These are phyloP conservation scores for Dryas iulia DNA, from an alignment of 1,140 invertebrate species.

Conservation along the genomic window DNA sequence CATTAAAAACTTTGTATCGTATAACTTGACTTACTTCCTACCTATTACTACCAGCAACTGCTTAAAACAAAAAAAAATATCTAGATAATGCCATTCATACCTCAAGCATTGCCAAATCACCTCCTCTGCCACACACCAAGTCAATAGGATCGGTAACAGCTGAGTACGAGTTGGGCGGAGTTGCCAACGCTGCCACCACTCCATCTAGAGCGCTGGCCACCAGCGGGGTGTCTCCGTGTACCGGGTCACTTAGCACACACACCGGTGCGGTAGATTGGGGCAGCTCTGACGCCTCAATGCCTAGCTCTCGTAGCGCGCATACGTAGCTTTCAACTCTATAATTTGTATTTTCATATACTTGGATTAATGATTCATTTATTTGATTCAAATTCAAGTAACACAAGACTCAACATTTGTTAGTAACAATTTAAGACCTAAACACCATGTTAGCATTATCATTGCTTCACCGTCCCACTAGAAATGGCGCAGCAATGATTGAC, in stretches of 20 bases:
- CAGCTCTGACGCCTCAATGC: slow-evolving; percentile 61
- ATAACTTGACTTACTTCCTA: too few species aligned
- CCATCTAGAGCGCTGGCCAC: slow-evolving; percentile 82
- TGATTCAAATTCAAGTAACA: too few species aligned
- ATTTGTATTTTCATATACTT: slow-evolving; percentile 6
- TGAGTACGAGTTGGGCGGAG: slow-evolving; percentile 88
- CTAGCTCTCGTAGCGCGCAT: slow-evolving; percentile 78
- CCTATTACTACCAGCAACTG: too few species aligned
- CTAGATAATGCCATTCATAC: slow-evolving; percentile 40
- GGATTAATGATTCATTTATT: too few species aligned
- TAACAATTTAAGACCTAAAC: too few species aligned
- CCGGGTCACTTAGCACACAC: slow-evolving; percentile 81
- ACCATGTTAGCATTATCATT: too few species aligned
- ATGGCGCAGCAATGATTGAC: too few species aligned
- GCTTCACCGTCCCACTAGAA: too few species aligned
- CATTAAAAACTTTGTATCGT: too few species aligned
- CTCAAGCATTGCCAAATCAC: slow-evolving; percentile 85
- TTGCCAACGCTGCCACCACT: slow-evolving; percentile 86
- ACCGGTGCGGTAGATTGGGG: slow-evolving; percentile 77
- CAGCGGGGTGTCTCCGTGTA: slow-evolving; percentile 81
- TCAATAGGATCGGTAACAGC: slow-evolving; percentile 88
- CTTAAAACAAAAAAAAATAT: too few species aligned
- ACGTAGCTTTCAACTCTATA: slow-evolving; percentile 78
- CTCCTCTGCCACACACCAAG: slow-evolving; percentile 84
- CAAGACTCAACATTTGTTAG: too few species aligned